phyloP scores from a whole-genome alignment of 2,888 invertebrate species.

The Perizoma affinitatum region DNA sequence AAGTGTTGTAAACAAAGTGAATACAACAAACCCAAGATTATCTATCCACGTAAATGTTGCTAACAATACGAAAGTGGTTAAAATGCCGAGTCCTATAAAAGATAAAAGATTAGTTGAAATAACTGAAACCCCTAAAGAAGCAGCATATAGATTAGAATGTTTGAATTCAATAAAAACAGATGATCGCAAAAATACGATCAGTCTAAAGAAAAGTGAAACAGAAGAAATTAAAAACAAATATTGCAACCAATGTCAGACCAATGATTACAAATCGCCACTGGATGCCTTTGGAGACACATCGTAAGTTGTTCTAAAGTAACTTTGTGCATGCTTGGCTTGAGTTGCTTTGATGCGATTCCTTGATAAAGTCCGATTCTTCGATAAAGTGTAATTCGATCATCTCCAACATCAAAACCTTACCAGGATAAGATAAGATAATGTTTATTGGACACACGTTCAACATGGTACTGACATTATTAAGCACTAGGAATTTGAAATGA shows the following conservation, averaged over 20 bases:
- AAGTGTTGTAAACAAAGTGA: slow-evolving; percentile 50
- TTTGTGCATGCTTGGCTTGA: not conserved
- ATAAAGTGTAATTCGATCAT: slow-evolving; percentile 17
- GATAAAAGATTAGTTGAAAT: slow-evolving; percentile 30
- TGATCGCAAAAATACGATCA: slow-evolving; percentile 9
- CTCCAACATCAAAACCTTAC: too few species aligned
- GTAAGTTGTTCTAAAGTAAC: slow-evolving; percentile 54
- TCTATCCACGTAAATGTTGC: slow-evolving; percentile 62
- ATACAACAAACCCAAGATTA: slow-evolving; percentile 44
- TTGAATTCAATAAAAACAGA: slow-evolving; percentile 7
- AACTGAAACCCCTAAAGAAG: slow-evolving; percentile 14
- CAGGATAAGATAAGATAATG: too few species aligned
- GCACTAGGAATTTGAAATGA: too few species aligned
- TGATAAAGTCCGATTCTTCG: too few species aligned
- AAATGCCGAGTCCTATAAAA: slow-evolving; percentile 45
- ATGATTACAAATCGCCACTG: slow-evolving; percentile 74
- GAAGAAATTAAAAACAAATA: slow-evolving; percentile 22
- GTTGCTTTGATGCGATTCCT: too few species aligned
- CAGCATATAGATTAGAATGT: slow-evolving; percentile 11
- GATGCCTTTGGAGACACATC: slow-evolving; percentile 61
- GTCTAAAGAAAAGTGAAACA: slow-evolving; percentile 39
- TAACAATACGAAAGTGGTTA: slow-evolving; percentile 64
- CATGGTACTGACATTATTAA: too few species aligned
- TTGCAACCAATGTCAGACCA: slow-evolving; percentile 32
- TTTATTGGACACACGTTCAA: too few species aligned